Percentiles rank a stretch among this genome's conserved stretches.
These are phyloP conservation scores for Scolanthus callimorphus DNA, from an alignment of 92 coral and sea anemone species.

Conservation along the genomic window DNA sequence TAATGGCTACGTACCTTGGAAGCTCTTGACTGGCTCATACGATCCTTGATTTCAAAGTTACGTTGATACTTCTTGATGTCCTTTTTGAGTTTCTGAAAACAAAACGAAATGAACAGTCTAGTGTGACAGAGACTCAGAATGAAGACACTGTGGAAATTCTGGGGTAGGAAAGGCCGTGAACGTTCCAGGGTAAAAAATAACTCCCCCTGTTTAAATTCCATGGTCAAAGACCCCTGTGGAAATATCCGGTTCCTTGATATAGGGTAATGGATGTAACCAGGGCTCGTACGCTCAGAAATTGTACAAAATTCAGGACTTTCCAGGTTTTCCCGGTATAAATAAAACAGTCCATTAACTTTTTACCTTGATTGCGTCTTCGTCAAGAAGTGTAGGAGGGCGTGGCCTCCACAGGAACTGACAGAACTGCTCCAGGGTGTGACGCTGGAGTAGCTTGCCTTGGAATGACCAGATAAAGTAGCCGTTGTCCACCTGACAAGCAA, in stretches of 20 bases:
- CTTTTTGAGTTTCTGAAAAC: constrained; percentile 74
- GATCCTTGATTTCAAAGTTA: constrained; percentile 95
- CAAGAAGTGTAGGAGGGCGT: constrained; percentile 68
- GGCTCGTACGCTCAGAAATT: no score
- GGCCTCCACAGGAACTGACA: constrained; percentile 98
- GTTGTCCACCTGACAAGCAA: constrained; percentile 98
- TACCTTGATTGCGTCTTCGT: constrained; percentile 78
- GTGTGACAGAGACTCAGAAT: no score
- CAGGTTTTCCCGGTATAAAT: no score
- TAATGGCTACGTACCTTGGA: constrained; percentile 68
- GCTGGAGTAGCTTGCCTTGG: constrained; percentile 92
- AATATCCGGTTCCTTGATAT: no score
- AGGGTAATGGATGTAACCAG: no score
- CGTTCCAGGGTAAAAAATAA: no score
- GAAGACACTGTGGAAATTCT: no score
- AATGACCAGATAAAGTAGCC: constrained; percentile 99
- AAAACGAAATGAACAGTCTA: no score
- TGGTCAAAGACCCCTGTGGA: no score
- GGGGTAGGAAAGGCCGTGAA: no score
- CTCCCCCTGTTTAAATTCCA: no score
- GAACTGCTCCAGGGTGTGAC: constrained; percentile 91
- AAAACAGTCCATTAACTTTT: not conserved
- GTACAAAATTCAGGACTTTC: no score
- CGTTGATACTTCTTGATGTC: constrained; percentile 93
- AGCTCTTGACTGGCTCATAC: constrained; percentile 96